phyloP scores from a whole-genome alignment of 2,888 invertebrate species.

The Nephrocerus scutellatus region DNA sequence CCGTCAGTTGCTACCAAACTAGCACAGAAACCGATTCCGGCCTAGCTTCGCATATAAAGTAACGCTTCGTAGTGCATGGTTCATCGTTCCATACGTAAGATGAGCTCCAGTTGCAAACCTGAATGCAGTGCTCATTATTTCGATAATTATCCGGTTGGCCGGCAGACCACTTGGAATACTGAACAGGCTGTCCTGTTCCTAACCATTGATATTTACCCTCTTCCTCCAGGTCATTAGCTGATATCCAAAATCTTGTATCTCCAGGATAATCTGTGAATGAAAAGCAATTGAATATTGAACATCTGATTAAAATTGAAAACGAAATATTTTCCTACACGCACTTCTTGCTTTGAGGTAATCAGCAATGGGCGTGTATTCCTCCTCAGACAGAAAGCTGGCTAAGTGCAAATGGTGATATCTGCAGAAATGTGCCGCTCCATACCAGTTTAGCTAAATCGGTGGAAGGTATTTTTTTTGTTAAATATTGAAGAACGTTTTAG shows the following conservation, averaged over 20 bases:
- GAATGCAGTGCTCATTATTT: conserved; percentile 32
- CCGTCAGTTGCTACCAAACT: too few relatives aligned
- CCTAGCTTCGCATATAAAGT: too few relatives aligned
- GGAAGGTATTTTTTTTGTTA: too few relatives aligned
- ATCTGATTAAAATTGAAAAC: too few relatives aligned
- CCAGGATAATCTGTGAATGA: conserved; percentile 26
- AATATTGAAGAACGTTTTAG: too few relatives aligned
- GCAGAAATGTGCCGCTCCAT: conserved; percentile 32
- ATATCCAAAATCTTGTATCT: conserved; percentile 33
- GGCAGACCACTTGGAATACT: conserved; percentile 31
- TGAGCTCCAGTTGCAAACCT: too few relatives aligned
- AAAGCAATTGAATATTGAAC: conserved; percentile 27
- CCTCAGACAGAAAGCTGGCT: conserved; percentile 30
- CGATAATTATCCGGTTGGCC: conserved; percentile 32
- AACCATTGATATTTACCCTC: conserved; percentile 35
- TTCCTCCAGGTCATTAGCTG: conserved; percentile 32
- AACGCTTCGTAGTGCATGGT: too few relatives aligned
- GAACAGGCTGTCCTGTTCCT: conserved; percentile 31
- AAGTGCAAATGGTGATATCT: conserved; percentile 33
- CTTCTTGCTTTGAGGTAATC: too few relatives aligned
- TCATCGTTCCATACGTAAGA: too few relatives aligned
- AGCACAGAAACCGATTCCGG: too few relatives aligned
- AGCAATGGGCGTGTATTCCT: too few relatives aligned
- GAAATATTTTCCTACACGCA: too few relatives aligned
- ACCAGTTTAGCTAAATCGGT: conserved; percentile 38